Evolutionary conservation across 2,113 vertebrate species (phyloP), one percentile per base, ranked within the genome.

Genomic region (Heterochromis multidens): DNA sequence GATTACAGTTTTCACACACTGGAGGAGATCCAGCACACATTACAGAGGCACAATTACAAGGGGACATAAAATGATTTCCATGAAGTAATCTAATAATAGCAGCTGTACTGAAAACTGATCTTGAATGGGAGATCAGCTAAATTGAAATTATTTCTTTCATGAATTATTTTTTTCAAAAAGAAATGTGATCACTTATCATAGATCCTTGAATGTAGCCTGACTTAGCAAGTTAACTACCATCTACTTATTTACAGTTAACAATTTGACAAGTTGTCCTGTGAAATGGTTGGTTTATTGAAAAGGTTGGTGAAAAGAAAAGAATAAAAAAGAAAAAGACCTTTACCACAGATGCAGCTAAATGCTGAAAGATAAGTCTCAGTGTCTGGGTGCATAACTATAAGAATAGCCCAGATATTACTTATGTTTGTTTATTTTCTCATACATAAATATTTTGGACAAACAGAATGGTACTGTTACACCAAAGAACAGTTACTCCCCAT

Each of bases 51-150:
- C n/a, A 67, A 43, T 43, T 43, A 43, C 63, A 43, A 67, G 37
- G 0, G n/a, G 37, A 67, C 35, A 67, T 67, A 25, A 67, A 35
- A 43, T n/a, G 37, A 43, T 23, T 43, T 67, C 63, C 37, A 43
- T 67, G n/a, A 67, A 67, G 63, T 67, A n/a, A 67, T 43, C 63
- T 43, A 67, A 43, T 67, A 67, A 67, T 67, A 67, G 13, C 37
- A 67, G 7, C n/a, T 43, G 16, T 43, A 17, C n/a, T 43, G 4
- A 67, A 43, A 67, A n/a, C n/a, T 67, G 37, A 43, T 10, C 4
- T 67, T 35, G 63, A 25, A 43, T 67, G 13, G 43, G 43, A 67
- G 37, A 67, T 43, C n/a, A 67, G 7, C 63, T 1, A 6, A 23
- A 43, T 43, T 67, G 63, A 67, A 67, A 67, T 67, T 5, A 33